These are phyloP conservation scores for Hydriomena furcata DNA, from an alignment of 2,888 invertebrate genomes.

Conservation along the genomic window DNA sequence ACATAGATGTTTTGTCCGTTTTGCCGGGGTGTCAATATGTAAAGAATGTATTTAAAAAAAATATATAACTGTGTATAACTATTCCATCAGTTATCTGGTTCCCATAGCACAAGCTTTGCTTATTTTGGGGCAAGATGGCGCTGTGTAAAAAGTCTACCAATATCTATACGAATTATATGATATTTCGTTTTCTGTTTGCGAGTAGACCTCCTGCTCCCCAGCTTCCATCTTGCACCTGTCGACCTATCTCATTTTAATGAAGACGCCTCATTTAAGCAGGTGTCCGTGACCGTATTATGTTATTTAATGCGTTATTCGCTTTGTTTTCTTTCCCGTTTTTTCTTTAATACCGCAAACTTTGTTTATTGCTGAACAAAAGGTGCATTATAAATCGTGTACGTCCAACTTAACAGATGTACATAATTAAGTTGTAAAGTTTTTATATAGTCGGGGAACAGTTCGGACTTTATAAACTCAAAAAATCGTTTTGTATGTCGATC, in stretches of 20 bases:
- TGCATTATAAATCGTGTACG: conserved; percentile 76
- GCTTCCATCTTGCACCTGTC: conserved; percentile 72
- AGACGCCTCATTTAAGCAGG: conserved; percentile 77
- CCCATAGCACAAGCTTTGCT: too few relatives aligned
- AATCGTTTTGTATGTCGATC: conserved; percentile 35
- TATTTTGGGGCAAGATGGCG: too few relatives aligned
- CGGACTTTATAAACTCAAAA: conserved; percentile 41
- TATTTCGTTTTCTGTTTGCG: too few relatives aligned
- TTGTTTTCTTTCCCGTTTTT: conserved; percentile 75
- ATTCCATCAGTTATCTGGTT: too few relatives aligned
- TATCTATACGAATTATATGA: conserved; percentile 45
- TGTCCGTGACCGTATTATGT: conserved; percentile 66
- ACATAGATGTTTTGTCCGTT: too few relatives aligned
- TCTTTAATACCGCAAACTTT: conserved; percentile 62
- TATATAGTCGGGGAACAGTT: conserved; percentile 55
- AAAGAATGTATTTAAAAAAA: too few relatives aligned
- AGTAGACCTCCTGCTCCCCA: too few relatives aligned
- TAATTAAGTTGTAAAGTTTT: conserved; percentile 79
- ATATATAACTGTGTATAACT: too few relatives aligned
- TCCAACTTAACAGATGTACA: conserved; percentile 75
- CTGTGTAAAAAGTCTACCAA: too few relatives aligned
- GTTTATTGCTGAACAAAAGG: conserved; percentile 70
- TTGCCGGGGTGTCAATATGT: too few relatives aligned
- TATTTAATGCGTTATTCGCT: conserved; percentile 79
- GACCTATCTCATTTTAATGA: conserved; percentile 74